Evolutionary conservation across 2,113 vertebrate species (phyloP).

Genomic region (Buteo buteo): DNA sequence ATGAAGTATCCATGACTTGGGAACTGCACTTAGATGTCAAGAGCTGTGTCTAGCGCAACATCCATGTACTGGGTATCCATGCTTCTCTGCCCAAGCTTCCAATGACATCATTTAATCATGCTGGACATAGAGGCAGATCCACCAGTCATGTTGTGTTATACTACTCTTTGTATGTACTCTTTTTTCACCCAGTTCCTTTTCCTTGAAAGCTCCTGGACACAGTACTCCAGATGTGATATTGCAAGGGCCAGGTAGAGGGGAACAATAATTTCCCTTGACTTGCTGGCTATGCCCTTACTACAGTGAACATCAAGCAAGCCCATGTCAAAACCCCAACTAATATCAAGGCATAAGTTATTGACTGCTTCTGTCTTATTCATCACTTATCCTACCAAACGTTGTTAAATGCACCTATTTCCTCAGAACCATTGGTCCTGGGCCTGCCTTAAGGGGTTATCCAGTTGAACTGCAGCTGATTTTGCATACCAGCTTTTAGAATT

Average conservation of each 20-base stretch:
- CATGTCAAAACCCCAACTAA: not conserved
- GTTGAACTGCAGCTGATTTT: not conserved
- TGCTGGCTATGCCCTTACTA: not conserved
- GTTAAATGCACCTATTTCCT: not conserved
- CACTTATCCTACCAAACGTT: not conserved
- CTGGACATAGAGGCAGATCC: not conserved
- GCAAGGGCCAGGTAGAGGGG: not conserved
- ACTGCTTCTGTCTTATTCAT: not conserved
- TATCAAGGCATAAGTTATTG: not conserved
- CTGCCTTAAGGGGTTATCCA: not conserved
- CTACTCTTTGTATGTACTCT: not conserved
- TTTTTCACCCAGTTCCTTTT: not conserved
- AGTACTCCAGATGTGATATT: not conserved
- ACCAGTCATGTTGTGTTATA: not conserved
- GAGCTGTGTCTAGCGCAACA: not conserved
- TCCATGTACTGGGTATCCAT: not conserved
- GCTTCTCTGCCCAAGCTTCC: not conserved
- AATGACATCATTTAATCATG: accelerated
- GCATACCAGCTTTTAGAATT: not conserved
- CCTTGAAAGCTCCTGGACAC: not conserved
- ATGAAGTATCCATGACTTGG: not conserved
- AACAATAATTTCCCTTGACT: not conserved
- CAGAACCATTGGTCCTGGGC: not conserved
- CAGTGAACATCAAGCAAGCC: not conserved
- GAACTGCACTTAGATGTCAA: not conserved